These are phyloP conservation scores for Antrozous pallidus DNA, from an alignment of 2,797 vertebrate species.

Conservation along the genomic window DNA sequence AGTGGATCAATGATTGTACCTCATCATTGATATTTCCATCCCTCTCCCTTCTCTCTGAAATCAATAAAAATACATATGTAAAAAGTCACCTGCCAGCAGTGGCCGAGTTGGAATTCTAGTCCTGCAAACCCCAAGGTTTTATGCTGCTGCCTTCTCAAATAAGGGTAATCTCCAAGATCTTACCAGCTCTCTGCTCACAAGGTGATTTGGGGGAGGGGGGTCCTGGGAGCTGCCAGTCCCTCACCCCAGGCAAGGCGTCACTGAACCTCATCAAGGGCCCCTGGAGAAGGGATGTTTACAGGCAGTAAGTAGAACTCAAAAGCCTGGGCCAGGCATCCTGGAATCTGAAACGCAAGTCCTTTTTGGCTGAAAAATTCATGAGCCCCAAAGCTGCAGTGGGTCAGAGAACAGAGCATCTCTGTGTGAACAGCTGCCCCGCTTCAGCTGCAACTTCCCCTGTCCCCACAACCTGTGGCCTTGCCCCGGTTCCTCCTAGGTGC, in stretches of 20 bases:
- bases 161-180: not conserved
- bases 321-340: not conserved
- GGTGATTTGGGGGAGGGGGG: too few species aligned
- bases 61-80: too few species aligned
- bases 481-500: not conserved
- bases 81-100: not conserved
- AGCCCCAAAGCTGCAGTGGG: slow-evolving; percentile 23
- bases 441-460: not conserved
- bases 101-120: not conserved
- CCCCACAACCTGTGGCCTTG: not conserved
- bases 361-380: slow-evolving; percentile 73
- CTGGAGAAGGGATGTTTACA: not conserved
- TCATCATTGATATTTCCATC: too few species aligned
- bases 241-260: not conserved
- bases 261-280: not conserved
- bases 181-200: not conserved
- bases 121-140: not conserved
- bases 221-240: too few species aligned
- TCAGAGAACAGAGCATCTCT: slow-evolving; percentile 65
- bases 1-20: too few species aligned
- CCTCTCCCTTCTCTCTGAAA: too few species aligned
- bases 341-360: slow-evolving; percentile 66
- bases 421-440: not conserved
- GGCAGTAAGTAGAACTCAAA: slow-evolving; percentile 38
- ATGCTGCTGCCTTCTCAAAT: not conserved